These are phyloP conservation scores for Apotomis capreana DNA, from an alignment of 2,888 invertebrate genomes.

Conservation along the genomic window DNA sequence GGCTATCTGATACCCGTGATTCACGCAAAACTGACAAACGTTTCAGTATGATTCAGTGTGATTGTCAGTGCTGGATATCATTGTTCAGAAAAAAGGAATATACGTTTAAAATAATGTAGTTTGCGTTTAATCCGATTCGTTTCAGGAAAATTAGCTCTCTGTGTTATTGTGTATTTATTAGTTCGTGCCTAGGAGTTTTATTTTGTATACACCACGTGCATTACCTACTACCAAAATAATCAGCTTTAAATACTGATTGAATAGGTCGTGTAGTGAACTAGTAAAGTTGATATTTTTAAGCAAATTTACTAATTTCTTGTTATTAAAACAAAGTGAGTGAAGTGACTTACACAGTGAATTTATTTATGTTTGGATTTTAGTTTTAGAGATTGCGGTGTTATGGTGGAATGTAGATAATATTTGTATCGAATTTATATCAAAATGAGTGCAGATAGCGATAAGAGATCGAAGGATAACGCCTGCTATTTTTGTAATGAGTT, in stretches of 20 bases:
- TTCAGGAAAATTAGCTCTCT: neutral
- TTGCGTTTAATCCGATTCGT: neutral
- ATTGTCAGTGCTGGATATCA: slow-evolving; percentile 1
- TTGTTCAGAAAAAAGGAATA: neutral
- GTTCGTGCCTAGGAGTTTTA: too few species aligned
- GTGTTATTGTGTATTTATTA: neutral
- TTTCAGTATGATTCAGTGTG: neutral
- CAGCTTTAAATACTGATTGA: too few species aligned
- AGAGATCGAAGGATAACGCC: slow-evolving; percentile 77
- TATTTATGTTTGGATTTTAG: neutral
- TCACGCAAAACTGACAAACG: slow-evolving; percentile 18
- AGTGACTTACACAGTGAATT: too few species aligned
- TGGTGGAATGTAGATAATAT: neutral
- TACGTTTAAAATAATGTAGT: neutral
- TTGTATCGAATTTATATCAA: neutral
- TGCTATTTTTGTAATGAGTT: slow-evolving; percentile 88
- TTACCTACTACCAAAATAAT: too few species aligned
- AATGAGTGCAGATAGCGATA: slow-evolving; percentile 37
- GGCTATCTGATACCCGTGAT: slow-evolving; percentile 36
- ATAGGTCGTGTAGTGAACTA: neutral
- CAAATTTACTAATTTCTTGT: too few species aligned
- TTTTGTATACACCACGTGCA: too few species aligned
- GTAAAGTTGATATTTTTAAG: too few species aligned
- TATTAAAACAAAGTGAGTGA: too few species aligned
- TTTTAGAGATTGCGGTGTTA: too few species aligned